Evolutionary conservation across 2,113 vertebrate species (phyloP).

Genomic region (Phyllostomus discolor): DNA sequence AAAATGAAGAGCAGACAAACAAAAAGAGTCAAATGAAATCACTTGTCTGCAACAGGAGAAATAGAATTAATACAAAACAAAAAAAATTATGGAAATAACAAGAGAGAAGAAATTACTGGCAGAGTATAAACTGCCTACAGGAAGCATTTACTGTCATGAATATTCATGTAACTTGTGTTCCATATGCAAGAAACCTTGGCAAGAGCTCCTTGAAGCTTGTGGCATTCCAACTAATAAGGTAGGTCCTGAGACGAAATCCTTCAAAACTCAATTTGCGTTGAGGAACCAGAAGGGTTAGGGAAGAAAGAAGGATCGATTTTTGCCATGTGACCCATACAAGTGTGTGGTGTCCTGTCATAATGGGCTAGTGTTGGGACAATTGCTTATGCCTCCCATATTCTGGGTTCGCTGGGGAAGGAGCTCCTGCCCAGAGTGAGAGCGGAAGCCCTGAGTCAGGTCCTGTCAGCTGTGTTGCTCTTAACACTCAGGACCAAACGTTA

Average conservation of each 20-base stretch:
- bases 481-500: background rate
- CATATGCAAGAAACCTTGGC: slow-evolving; percentile 56
- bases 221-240: slow-evolving; percentile 47
- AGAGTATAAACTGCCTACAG: slow-evolving; percentile 55
- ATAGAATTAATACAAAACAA: slow-evolving; percentile 58
- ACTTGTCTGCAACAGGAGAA: slow-evolving; percentile 59
- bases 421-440: background rate
- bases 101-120: slow-evolving; percentile 64
- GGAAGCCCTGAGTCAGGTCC: background rate
- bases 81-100: slow-evolving; percentile 65
- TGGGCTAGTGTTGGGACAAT: background rate
- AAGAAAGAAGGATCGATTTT: background rate
- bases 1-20: background rate
- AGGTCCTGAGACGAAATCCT: background rate
- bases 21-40: background rate
- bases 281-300: background rate
- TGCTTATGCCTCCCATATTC: background rate
- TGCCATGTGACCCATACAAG: background rate
- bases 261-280: background rate
- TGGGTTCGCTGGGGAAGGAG: background rate
- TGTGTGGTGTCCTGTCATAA: background rate
- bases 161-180: slow-evolving; percentile 71
- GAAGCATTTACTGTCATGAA: slow-evolving; percentile 66
- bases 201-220: slow-evolving; percentile 43
- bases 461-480: background rate